Evolutionary conservation across 2,888 invertebrate genomes (phyloP).

Genomic region (Argyresthia goedartella): DNA sequence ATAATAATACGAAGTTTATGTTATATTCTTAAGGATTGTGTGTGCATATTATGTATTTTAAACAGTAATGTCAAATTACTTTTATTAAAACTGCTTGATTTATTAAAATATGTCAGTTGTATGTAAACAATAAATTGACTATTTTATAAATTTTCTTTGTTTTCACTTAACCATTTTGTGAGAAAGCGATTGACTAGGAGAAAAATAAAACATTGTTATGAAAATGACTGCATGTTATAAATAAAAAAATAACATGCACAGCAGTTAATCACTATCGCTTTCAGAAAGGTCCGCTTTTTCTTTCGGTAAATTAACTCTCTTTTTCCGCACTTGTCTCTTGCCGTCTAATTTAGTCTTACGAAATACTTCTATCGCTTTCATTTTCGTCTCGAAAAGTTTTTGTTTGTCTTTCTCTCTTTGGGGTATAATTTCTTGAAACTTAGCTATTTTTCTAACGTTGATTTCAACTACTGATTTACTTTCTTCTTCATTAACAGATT

Average conservation of each 20-base stretch:
- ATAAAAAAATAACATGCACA: not conserved
- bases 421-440: constrained; percentile 75
- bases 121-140: constrained; percentile 57
- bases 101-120: constrained; percentile 20
- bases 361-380: constrained; percentile 81
- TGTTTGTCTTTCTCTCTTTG: constrained; percentile 78
- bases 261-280: constrained; percentile 65
- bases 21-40: not conserved
- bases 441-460: constrained; percentile 42
- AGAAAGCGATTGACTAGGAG: not conserved
- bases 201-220: constrained; percentile 3
- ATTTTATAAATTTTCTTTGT: constrained; percentile 38
- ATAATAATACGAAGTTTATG: too few relatives aligned
- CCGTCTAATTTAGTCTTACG: constrained; percentile 75
- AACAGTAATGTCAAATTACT: not conserved
- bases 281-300: constrained; percentile 77
- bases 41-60: constrained; percentile 7
- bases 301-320: constrained; percentile 57
- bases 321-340: constrained; percentile 55
- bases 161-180: constrained; percentile 16
- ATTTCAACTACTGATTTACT: constrained; percentile 33
- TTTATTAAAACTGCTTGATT: not conserved
- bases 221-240: not conserved
- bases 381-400: constrained; percentile 75
- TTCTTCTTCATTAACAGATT: constrained; percentile 25